A percentile compares a stretch with the other conserved stretches of the same genome.
Conservation (phyloP, 2,113 vertebrate genomes). For the Rhinolophus sinicus region DNA sequence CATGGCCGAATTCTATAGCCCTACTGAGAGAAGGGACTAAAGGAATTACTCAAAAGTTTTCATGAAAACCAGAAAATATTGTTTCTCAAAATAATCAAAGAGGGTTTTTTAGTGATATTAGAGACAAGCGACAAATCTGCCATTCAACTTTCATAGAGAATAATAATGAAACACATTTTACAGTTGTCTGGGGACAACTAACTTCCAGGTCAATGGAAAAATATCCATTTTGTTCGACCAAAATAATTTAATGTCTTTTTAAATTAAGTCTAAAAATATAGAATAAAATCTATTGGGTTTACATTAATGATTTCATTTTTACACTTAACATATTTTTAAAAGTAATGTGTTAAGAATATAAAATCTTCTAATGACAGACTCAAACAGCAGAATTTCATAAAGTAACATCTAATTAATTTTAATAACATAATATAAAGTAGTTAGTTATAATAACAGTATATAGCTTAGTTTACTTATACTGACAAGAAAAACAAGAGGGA, state of each 20-base stretch:
- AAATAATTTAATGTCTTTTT: conserved; percentile 27
- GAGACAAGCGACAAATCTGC: background rate
- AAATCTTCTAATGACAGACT: background rate
- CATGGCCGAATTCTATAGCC: background rate
- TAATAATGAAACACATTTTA: background rate
- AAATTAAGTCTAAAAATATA: background rate
- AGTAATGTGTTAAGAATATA: background rate
- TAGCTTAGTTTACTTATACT: conserved; percentile 3
- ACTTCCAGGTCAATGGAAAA: background rate
- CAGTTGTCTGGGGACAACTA: background rate
- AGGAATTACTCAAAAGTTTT: background rate
- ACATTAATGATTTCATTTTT: conserved; percentile 39
- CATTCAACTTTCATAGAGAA: background rate
- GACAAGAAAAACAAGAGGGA: background rate
- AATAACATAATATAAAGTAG: background rate
- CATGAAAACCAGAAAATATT: background rate
- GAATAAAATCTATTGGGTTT: background rate
- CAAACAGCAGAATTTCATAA: background rate
- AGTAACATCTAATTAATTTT: background rate
- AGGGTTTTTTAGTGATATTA: background rate
- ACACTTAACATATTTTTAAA: conserved; percentile 4
- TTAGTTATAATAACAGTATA: background rate
- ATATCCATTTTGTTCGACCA: background rate
- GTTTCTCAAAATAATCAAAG: background rate
- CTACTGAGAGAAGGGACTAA: background rate